phyloP scores from a whole-genome alignment of 1,140 invertebrate species.

The Pachyrhynchus sulphureomaculatus region DNA sequence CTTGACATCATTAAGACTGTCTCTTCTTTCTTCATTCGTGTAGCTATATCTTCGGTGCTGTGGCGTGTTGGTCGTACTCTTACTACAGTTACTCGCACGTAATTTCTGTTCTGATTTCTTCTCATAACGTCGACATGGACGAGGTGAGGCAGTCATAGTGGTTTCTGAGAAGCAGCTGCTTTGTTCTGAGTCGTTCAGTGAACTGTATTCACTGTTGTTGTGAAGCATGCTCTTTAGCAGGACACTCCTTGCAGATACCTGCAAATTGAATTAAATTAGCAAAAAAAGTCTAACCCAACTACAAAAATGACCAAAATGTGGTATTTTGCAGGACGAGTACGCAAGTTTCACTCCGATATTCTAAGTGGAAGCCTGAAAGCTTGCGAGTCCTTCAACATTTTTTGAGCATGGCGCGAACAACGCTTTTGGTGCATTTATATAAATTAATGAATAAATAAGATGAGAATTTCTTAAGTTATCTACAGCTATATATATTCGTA shows the following conservation, averaged over 20 bases:
- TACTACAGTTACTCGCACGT: background rate
- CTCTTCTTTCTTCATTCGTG: background rate
- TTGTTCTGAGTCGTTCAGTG: conserved; percentile 13
- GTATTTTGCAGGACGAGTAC: too few relatives aligned
- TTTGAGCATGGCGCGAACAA: too few relatives aligned
- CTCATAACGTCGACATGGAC: background rate
- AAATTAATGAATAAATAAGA: too few relatives aligned
- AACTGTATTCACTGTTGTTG: conserved; percentile 24
- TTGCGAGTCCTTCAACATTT: too few relatives aligned
- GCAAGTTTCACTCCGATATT: too few relatives aligned
- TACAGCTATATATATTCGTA: too few relatives aligned
- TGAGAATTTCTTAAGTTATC: too few relatives aligned
- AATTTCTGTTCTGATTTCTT: background rate
- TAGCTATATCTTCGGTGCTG: background rate
- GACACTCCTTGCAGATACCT: conserved; percentile 38
- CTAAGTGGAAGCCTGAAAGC: too few relatives aligned
- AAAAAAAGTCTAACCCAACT: too few relatives aligned
- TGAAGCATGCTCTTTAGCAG: conserved; percentile 43
- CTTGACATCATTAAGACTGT: conserved; percentile 31
- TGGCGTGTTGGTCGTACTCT: background rate
- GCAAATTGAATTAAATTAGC: conserved; percentile 5
- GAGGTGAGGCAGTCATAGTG: conserved; percentile 3
- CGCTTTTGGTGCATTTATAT: too few relatives aligned
- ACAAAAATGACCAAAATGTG: too few relatives aligned
- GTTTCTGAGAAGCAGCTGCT: background rate